Conservation (phyloP, 2,888 invertebrate genomes). For the Drosophila maculinotata region DNA sequence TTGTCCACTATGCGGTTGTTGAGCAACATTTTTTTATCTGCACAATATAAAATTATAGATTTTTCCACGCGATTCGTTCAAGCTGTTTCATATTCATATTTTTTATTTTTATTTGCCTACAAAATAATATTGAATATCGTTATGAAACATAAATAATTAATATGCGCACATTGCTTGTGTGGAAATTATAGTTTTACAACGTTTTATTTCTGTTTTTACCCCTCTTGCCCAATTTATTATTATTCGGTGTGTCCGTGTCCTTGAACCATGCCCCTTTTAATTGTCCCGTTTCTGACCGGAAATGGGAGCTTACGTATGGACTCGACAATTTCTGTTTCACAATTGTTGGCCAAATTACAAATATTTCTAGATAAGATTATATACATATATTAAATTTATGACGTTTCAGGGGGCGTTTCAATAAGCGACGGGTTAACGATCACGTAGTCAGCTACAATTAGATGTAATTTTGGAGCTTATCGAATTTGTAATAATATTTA, state of each 20-base stretch:
- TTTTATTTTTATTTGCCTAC: too few relatives aligned
- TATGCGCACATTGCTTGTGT: too few relatives aligned
- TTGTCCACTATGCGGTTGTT: constrained; percentile 20
- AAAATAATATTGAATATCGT: too few relatives aligned
- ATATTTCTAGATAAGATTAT: constrained; percentile 35
- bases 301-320: too few relatives aligned
- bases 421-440: constrained; percentile 33
- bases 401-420: constrained; percentile 34
- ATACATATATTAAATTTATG: constrained; percentile 14
- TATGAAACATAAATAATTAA: too few relatives aligned
- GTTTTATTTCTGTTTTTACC: too few relatives aligned
- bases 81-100: too few relatives aligned
- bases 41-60: constrained; percentile 54
- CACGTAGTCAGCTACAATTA: constrained; percentile 52
- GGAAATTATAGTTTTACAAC: too few relatives aligned
- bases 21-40: constrained; percentile 13
- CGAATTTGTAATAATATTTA: background rate
- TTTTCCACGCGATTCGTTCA: constrained; percentile 46
- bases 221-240: too few relatives aligned
- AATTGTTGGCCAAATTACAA: constrained; percentile 44
- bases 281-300: too few relatives aligned
- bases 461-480: background rate
- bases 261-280: too few relatives aligned
- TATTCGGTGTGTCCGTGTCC: too few relatives aligned
- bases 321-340: constrained; percentile 20